phyloP scores from a whole-genome alignment of 2,888 invertebrate species.

The Anodontia alba region DNA sequence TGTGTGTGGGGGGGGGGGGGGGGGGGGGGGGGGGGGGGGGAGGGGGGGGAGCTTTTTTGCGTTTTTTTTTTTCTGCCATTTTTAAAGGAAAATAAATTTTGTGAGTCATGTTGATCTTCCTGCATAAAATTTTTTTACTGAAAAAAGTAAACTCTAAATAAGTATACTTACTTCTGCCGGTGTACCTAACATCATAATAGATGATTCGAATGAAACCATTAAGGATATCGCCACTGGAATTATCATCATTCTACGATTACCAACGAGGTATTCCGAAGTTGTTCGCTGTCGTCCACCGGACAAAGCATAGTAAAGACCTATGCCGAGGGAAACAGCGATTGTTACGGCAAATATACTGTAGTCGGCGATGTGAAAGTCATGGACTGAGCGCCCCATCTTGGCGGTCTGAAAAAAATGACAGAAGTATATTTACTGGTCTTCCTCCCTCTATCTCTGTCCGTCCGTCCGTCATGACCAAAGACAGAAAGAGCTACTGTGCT shows the following conservation, averaged over 20 bases:
- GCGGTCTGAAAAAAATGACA: not conserved
- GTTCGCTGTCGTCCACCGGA: constrained; percentile 87
- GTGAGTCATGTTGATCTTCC: no score
- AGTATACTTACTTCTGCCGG: constrained; percentile 77
- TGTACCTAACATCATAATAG: constrained; percentile 81
- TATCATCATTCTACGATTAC: constrained; percentile 81
- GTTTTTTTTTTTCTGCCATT: no score
- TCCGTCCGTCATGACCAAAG: no score
- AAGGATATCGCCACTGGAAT: constrained; percentile 83
- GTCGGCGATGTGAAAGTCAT: constrained; percentile 53
- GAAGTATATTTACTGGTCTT: no score
- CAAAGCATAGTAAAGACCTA: constrained; percentile 86
- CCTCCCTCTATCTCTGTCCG: no score
- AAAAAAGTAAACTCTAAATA: no score
- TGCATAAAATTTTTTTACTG: no score
- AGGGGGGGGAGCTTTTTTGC: no score
- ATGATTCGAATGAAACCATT: constrained; percentile 83
- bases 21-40: no score
- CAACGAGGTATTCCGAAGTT: constrained; percentile 83
- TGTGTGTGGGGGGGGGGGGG: no score
- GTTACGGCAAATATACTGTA: constrained; percentile 81
- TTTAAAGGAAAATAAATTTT: no score
- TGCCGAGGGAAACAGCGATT: constrained; percentile 79
- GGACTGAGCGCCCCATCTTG: constrained; percentile 40
- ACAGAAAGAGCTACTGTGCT: no score